Conservation (phyloP, 1,140 invertebrate genomes). For the Anthonomus grandis region DNA sequence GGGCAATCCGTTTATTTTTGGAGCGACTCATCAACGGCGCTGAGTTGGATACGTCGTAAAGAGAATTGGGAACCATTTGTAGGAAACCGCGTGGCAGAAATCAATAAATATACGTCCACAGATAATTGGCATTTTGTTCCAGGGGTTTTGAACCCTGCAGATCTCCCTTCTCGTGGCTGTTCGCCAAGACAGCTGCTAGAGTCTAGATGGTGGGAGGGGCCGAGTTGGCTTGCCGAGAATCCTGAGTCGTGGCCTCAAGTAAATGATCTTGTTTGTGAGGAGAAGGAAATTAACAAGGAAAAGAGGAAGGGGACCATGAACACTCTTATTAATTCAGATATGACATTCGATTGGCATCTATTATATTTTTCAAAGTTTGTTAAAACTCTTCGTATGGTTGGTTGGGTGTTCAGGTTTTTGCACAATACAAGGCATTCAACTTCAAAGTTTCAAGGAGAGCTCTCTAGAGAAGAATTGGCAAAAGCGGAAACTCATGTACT, state of each 20-base stretch:
- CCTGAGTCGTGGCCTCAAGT: constrained; percentile 29
- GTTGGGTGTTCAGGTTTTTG: constrained; percentile 35
- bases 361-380: constrained; percentile 33
- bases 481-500: constrained; percentile 24
- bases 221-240: too few relatives aligned
- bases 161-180: constrained; percentile 48
- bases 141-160: constrained; percentile 47
- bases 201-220: constrained; percentile 47
- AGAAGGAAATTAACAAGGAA: too few relatives aligned
- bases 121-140: constrained; percentile 49
- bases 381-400: constrained; percentile 35
- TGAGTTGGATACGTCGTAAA: too few relatives aligned
- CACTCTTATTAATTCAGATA: too few relatives aligned
- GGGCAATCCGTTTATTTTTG: too few relatives aligned
- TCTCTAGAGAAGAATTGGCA: constrained; percentile 27
- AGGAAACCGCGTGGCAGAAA: too few relatives aligned
- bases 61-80: too few relatives aligned
- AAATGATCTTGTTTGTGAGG: neutral
- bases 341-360: constrained; percentile 12
- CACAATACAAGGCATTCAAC: constrained; percentile 26
- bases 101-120: too few relatives aligned
- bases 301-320: too few relatives aligned
- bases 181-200: constrained; percentile 37
- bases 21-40: too few relatives aligned
- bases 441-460: too few relatives aligned